These are phyloP conservation scores for Acipenser transmontanus DNA, from an alignment of 2,797 vertebrate species.

Conservation along the genomic window DNA sequence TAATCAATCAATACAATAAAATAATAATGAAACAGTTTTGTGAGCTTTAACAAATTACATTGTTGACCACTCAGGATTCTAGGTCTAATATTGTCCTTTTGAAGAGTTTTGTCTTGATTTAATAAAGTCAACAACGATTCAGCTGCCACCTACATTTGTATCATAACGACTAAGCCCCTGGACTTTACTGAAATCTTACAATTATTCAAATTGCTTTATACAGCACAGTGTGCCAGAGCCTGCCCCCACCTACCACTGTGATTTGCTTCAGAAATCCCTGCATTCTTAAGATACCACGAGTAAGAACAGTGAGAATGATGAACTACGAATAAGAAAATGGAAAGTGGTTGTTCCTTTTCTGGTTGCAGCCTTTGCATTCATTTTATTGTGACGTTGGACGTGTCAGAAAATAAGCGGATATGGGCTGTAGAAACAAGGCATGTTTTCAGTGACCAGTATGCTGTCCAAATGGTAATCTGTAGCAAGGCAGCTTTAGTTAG, in stretches of 20 bases:
- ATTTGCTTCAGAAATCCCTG: background rate
- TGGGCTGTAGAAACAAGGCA: background rate
- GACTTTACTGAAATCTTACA: slow-evolving; percentile 4
- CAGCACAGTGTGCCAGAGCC: slow-evolving; percentile 1
- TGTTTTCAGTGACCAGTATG: slow-evolving; percentile 18
- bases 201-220: background rate
- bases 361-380: slow-evolving; percentile 2
- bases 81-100: too few relatives aligned
- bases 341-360: background rate
- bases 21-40: too few relatives aligned
- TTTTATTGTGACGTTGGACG: background rate
- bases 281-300: background rate
- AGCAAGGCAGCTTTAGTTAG: background rate
- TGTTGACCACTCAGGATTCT: too few relatives aligned
- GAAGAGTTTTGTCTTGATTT: too few relatives aligned
- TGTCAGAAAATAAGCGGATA: background rate
- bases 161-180: slow-evolving; percentile 1
- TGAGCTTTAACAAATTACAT: too few relatives aligned
- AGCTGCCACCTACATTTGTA: slow-evolving; percentile 9
- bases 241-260: slow-evolving; percentile 8
- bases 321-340: background rate
- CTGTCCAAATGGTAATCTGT: background rate
- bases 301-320: background rate
- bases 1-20: too few relatives aligned
- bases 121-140: background rate